phyloP scores from a whole-genome alignment of 2,888 invertebrate genomes.

The Troides aeacus region DNA sequence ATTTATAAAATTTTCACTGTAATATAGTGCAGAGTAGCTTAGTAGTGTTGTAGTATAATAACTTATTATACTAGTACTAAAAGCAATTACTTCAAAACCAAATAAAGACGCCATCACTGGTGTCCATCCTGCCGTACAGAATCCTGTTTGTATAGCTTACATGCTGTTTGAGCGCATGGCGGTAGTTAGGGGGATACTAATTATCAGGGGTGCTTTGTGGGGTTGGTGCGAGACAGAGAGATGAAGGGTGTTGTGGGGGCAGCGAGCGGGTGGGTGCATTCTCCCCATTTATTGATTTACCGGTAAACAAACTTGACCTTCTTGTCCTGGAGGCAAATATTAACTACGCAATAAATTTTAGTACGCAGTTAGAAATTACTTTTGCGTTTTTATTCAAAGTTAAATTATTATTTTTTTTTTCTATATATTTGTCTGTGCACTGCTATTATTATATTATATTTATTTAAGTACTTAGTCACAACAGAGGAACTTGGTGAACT shows the following conservation, averaged over 20 bases:
- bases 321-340: background rate
- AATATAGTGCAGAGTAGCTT: too few species aligned
- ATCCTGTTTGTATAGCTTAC: background rate
- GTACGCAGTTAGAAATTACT: background rate
- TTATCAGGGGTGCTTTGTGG: constrained; percentile 10
- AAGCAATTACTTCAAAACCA: background rate
- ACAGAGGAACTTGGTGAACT: too few species aligned
- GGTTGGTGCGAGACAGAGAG: constrained; percentile 1
- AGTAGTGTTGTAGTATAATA: background rate
- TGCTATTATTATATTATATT: too few species aligned
- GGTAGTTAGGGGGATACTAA: constrained; percentile 6
- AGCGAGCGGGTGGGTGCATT: constrained; percentile 7
- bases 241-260: background rate
- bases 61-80: background rate
- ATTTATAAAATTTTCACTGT: too few species aligned
- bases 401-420: background rate
- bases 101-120: background rate
- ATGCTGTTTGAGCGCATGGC: constrained; percentile 7
- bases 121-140: background rate
- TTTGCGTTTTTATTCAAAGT: background rate
- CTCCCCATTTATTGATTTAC: constrained; percentile 23
- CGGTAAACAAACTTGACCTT: constrained; percentile 24
- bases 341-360: background rate
- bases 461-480: too few species aligned
- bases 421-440: background rate